Conservation (phyloP, 1,140 invertebrate genomes). For the Catajapyx aquilonaris region DNA sequence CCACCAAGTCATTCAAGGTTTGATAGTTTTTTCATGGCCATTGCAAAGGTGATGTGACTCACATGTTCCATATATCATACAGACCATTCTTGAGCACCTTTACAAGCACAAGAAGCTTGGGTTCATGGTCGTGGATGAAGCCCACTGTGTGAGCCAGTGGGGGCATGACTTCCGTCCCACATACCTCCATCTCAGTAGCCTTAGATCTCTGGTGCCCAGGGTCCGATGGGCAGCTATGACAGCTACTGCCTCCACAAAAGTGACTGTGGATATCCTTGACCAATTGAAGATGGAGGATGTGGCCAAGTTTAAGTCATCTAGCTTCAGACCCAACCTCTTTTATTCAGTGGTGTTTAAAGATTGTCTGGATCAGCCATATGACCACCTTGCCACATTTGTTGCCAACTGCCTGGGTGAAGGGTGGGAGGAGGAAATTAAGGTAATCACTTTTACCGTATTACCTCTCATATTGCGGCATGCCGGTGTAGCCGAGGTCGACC, state of each 20-base stretch:
- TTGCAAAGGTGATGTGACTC: no score
- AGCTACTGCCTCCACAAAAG: slow-evolving; percentile 52
- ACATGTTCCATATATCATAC: slow-evolving; percentile 6
- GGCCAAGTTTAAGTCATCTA: slow-evolving; percentile 32
- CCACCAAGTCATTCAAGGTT: slow-evolving; percentile 49
- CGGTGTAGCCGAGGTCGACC: background rate
- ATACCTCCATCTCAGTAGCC: slow-evolving; percentile 64
- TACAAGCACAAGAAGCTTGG: slow-evolving; percentile 27
- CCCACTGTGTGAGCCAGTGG: slow-evolving; percentile 95
- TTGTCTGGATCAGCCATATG: slow-evolving; percentile 47
- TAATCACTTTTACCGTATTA: no score
- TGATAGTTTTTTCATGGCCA: no score
- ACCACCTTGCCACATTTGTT: slow-evolving; percentile 51
- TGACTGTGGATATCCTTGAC: no score
- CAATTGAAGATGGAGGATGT: slow-evolving; percentile 29
- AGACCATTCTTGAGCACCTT: slow-evolving; percentile 22
- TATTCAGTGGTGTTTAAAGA: slow-evolving; percentile 63
- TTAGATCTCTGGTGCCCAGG: slow-evolving; percentile 41
- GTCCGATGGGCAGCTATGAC: slow-evolving; percentile 81
- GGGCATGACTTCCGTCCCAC: slow-evolving; percentile 93
- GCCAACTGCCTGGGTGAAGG: slow-evolving; percentile 17
- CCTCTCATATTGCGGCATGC: background rate
- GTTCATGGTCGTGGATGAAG: slow-evolving; percentile 73
- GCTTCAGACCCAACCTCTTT: slow-evolving; percentile 41
- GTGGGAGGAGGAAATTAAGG: slow-evolving; percentile 14